These are phyloP conservation scores for Neostethus bicornis DNA, from an alignment of 2,797 vertebrate genomes.

Conservation along the genomic window DNA sequence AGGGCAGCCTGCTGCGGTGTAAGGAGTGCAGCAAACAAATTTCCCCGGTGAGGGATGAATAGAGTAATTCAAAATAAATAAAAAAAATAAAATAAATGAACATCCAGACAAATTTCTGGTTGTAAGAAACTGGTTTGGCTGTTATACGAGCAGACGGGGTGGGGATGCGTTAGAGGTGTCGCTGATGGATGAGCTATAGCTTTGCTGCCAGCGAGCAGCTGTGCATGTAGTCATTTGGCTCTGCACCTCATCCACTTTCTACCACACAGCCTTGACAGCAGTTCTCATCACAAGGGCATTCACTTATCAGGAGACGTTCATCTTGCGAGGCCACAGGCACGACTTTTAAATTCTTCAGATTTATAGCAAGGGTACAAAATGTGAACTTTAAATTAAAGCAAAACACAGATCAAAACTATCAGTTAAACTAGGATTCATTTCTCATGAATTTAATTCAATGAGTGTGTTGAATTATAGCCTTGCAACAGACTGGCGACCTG, in stretches of 20 bases:
- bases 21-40: no score
- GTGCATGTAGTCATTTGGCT: constrained; percentile 65
- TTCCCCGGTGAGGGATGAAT: no score
- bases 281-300: constrained; percentile 50
- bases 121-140: constrained; percentile 20
- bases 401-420: neutral
- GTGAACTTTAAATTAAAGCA: neutral
- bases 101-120: constrained; percentile 2
- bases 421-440: constrained; percentile 7
- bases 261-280: constrained; percentile 54
- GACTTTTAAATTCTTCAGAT: constrained; percentile 16
- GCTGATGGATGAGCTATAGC: constrained; percentile 62
- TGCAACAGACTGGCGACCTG: no score
- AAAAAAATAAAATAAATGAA: neutral
- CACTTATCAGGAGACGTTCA: constrained; percentile 54
- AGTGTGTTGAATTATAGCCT: neutral
- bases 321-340: constrained; percentile 51
- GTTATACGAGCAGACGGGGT: constrained; percentile 10
- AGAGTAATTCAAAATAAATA: no score
- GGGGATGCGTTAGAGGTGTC: constrained; percentile 24
- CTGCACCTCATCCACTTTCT: constrained; percentile 63
- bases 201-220: constrained; percentile 58
- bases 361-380: constrained; percentile 11
- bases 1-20: no score
- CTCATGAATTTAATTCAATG: neutral